phyloP scores from a whole-genome alignment of 2,113 vertebrate genomes.

The Malurus cyaneus region DNA sequence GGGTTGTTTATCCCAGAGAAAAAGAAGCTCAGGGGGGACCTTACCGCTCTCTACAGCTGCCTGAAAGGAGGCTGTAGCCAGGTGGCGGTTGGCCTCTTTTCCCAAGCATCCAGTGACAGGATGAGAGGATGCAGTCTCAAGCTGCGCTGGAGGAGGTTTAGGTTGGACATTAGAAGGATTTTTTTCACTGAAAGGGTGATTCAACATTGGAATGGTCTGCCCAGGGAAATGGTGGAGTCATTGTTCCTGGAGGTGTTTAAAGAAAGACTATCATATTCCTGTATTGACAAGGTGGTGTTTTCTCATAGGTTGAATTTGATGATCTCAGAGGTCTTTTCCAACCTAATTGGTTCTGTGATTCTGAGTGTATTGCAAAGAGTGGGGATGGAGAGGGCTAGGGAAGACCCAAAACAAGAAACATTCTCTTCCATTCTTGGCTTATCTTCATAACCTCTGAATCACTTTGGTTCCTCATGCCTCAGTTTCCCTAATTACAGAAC shows the following conservation, averaged over 20 bases:
- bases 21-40: background rate
- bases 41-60: background rate
- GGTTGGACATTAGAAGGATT: background rate
- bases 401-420: background rate
- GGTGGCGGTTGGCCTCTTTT: background rate
- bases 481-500: background rate
- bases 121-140: background rate
- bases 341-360: background rate
- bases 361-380: background rate
- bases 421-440: background rate
- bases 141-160: background rate
- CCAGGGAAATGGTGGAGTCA: background rate
- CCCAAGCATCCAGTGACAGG: background rate
- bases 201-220: background rate
- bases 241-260: background rate
- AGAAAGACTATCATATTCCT: too few species aligned
- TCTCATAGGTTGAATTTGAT: background rate
- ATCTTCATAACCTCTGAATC: background rate
- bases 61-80: background rate
- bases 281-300: background rate
- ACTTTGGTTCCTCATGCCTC: background rate
- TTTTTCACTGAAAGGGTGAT: background rate
- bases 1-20: background rate
- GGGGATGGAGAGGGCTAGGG: background rate
- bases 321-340: background rate